Evolutionary conservation across 2,797 vertebrate species (phyloP), one percentile per base, ranked within the genome.

Genomic region (Sebastes oblongus): DNA sequence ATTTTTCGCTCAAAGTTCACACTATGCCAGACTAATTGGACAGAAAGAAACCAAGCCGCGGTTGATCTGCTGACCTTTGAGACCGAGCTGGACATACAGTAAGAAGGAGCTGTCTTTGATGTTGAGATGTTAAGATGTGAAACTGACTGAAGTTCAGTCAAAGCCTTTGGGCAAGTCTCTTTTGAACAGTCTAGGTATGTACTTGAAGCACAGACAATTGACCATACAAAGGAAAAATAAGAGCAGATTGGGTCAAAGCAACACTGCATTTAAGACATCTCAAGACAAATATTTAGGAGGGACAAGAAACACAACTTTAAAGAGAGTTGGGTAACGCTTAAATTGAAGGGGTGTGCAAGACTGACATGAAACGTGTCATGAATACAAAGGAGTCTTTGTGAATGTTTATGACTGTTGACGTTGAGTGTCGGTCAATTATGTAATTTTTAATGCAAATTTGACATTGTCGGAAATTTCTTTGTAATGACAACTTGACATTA

Each of bases 41-140:
- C 14, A 12, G 62, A 55, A 68, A 78, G 69, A 77, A 61, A 30
- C 25, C 11, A 14, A 42, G 65, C 62, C 66, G 42, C 54, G 29
- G 54, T 46, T 58, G 69, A 67, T 66, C 64, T 29, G 72, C 74
- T 82, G 81, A 87, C 86, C 86, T 82, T 74, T 80, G 77, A 75
- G 84, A 77, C 66, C 54, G 10, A 66, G 71, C 24, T 59, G 81
- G 83, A 80, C 81, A 25, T 69, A 22, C 42, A 59, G 70, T 30
- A 58, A 72, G 75, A 56, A 86, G 20, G n/a, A 69, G 59, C 32
- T 11, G 34, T 46, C 68, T 86, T 87, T 90, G 77, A 82, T 84
- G 83, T 86, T 25, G 36, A 74, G 56, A 82, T 79, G 72, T 66
- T 67, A 61, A 18, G 30, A 66, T 71, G 62, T 82, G 67, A 86